phyloP scores from a whole-genome alignment of 2,113 vertebrate species.

The Amphiprion percula region DNA sequence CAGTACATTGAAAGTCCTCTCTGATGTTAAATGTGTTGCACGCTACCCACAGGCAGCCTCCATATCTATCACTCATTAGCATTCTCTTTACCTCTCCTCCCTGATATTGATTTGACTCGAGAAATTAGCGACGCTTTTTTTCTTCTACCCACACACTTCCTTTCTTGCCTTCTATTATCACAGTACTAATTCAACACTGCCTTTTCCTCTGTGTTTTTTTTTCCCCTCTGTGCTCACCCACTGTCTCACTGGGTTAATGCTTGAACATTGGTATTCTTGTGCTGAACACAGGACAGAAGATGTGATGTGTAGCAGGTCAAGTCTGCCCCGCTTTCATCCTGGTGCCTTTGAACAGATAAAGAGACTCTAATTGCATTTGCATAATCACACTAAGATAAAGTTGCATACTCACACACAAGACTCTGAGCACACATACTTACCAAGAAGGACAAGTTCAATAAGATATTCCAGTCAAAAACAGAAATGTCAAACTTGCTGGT shows the following conservation, averaged over 20 bases:
- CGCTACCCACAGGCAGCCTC: constrained; percentile 21
- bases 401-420: constrained; percentile 16
- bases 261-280: constrained; percentile 77
- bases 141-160: constrained; percentile 47
- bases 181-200: constrained; percentile 24
- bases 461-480: too few relatives aligned
- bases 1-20: neutral
- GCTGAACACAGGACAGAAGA: constrained; percentile 67
- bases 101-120: constrained; percentile 52
- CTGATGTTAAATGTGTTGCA: constrained; percentile 18
- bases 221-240: neutral
- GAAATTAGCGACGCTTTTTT: constrained; percentile 40
- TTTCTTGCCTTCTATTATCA: constrained; percentile 31
- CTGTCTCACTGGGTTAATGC: constrained; percentile 68
- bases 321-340: constrained; percentile 74
- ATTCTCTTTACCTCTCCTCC: constrained; percentile 31
- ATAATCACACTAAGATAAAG: constrained; percentile 67
- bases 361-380: constrained; percentile 82
- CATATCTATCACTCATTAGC: constrained; percentile 29
- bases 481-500: too few relatives aligned
- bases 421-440: neutral
- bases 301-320: constrained; percentile 76
- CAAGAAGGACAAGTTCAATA: neutral
- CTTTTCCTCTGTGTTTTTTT: constrained; percentile 10
- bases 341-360: constrained; percentile 80